Evolutionary conservation across 2,888 invertebrate species (phyloP).

Genomic region (Limenitis arthemis): DNA sequence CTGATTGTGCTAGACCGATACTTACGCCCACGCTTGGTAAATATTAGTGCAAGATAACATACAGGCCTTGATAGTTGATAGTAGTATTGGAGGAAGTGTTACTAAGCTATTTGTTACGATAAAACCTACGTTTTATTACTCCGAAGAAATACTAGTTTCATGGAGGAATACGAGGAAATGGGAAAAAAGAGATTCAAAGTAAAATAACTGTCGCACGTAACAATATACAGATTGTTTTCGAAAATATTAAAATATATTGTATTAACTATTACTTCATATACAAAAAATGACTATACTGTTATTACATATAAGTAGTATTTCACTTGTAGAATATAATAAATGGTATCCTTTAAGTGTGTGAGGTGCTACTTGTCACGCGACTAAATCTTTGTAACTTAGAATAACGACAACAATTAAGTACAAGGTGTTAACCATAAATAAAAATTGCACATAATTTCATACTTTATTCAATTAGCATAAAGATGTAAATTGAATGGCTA

Average conservation of each 20-base stretch:
- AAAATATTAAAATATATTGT: too few species aligned
- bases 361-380: constrained; percentile 47
- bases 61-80: constrained; percentile 15
- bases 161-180: constrained; percentile 3
- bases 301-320: neutral
- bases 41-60: constrained; percentile 59
- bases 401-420: constrained; percentile 12
- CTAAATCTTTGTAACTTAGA: constrained; percentile 56
- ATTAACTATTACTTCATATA: too few species aligned
- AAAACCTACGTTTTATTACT: constrained; percentile 44
- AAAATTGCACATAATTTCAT: neutral
- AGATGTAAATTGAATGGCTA: neutral
- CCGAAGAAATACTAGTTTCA: neutral
- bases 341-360: constrained; percentile 1
- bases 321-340: neutral
- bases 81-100: constrained; percentile 26
- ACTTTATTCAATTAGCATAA: neutral
- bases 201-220: neutral
- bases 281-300: too few species aligned
- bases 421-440: neutral
- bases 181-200: neutral
- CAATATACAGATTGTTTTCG: too few species aligned
- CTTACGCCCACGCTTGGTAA: constrained; percentile 59
- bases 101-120: constrained; percentile 54
- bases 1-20: constrained; percentile 55